Percentiles rank a stretch among this genome's conserved stretches.
These are phyloP conservation scores for Zeugodacus cucurbitae DNA, from an alignment of 1,140 invertebrate genomes.

Conservation along the genomic window DNA sequence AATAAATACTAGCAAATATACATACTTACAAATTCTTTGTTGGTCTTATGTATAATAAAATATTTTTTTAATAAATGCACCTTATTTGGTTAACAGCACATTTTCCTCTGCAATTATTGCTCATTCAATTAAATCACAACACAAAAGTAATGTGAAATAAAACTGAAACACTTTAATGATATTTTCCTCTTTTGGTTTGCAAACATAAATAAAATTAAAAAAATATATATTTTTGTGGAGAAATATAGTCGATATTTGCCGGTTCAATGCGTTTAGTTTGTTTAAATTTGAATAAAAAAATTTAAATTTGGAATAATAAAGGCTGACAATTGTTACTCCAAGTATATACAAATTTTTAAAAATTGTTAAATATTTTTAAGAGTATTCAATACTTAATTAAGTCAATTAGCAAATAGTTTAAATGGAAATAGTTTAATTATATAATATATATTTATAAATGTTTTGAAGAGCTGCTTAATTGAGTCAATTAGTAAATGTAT, in stretches of 20 bases:
- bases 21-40: not conserved
- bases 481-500: no score
- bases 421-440: no score
- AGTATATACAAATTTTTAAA: no score
- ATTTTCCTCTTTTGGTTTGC: not conserved
- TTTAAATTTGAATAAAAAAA: not conserved
- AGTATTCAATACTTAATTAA: no score
- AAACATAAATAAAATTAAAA: not conserved
- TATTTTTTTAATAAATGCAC: not conserved
- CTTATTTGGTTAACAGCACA: not conserved
- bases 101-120: constrained; percentile 24
- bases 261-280: not conserved
- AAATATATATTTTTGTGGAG: not conserved
- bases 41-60: not conserved
- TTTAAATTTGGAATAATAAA: no score
- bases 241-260: not conserved
- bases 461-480: no score
- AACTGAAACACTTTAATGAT: not conserved
- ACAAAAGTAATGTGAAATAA: not conserved
- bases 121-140: not conserved
- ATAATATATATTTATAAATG: no score
- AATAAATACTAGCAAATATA: not conserved
- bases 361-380: no score
- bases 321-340: no score
- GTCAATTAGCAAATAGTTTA: no score